Conservation (phyloP, 1,140 invertebrate genomes). For the Drosophila carrolli region DNA sequence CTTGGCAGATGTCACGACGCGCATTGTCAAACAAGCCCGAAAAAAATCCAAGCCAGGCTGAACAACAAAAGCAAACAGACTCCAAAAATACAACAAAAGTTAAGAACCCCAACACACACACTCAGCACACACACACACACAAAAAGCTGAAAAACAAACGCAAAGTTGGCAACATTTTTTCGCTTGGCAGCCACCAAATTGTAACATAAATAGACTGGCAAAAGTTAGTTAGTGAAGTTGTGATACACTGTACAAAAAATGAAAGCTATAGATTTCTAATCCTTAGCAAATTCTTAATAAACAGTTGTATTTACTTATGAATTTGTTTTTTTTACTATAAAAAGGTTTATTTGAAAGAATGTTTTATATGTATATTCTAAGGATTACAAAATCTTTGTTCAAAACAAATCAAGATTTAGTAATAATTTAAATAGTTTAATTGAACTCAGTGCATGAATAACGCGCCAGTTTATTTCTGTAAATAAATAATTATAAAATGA, state of each 20-base stretch:
- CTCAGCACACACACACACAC: slow-evolving; percentile 3
- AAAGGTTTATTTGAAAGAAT: too few relatives aligned
- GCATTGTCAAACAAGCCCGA: slow-evolving; percentile 80
- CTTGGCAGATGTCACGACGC: slow-evolving; percentile 82
- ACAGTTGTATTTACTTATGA: too few relatives aligned
- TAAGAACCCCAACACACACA: slow-evolving; percentile 17
- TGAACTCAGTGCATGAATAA: too few relatives aligned
- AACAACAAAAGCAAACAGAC: slow-evolving; percentile 38
- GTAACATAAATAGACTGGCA: slow-evolving; percentile 80
- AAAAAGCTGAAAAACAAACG: slow-evolving; percentile 45
- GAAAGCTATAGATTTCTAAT: background rate
- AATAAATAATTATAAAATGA: too few relatives aligned
- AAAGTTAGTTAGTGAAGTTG: slow-evolving; percentile 67
- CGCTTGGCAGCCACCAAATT: slow-evolving; percentile 79
- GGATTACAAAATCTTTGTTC: too few relatives aligned
- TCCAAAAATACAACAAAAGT: slow-evolving; percentile 1
- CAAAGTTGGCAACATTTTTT: slow-evolving; percentile 79
- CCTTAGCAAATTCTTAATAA: too few relatives aligned
- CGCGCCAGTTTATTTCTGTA: too few relatives aligned
- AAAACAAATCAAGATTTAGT: too few relatives aligned
- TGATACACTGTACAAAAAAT: slow-evolving; percentile 21
- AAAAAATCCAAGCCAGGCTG: slow-evolving; percentile 35
- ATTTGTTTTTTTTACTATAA: too few relatives aligned
- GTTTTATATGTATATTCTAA: too few relatives aligned
- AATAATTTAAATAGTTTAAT: too few relatives aligned